phyloP scores from a whole-genome alignment of 92 coral and sea anemone genomes.

The Virgularia gustaviana region DNA sequence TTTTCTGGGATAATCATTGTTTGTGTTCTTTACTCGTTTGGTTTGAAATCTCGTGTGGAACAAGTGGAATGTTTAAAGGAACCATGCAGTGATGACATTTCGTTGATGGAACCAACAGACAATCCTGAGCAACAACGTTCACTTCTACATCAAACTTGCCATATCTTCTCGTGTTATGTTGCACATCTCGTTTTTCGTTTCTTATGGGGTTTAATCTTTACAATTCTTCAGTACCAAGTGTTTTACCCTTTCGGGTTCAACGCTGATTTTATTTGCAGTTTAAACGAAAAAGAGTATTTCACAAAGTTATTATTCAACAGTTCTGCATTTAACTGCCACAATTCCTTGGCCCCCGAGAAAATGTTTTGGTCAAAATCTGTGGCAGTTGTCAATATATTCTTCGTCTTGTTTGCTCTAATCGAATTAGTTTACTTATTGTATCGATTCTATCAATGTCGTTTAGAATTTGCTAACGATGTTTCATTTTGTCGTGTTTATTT shows the following conservation, averaged over 20 bases:
- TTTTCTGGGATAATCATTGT: constrained; percentile 17
- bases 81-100: neutral
- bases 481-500: no score
- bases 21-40: constrained; percentile 36
- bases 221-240: constrained; percentile 15
- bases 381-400: no score
- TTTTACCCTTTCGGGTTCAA: constrained; percentile 41
- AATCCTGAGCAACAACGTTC: constrained; percentile 38
- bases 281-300: no score
- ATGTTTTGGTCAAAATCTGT: no score
- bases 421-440: no score
- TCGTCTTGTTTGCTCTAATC: no score
- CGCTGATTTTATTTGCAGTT: constrained; percentile 29
- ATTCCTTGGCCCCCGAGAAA: constrained; percentile 49
- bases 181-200: constrained; percentile 43
- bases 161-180: constrained; percentile 37
- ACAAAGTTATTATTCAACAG: neutral
- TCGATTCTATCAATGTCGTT: no score
- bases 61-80: constrained; percentile 18
- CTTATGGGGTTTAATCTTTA: constrained; percentile 26
- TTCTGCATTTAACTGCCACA: constrained; percentile 35
- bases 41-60: constrained; percentile 52
- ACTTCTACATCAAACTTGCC: constrained; percentile 49
- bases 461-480: no score
- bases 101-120: neutral